Conservation (phyloP, 2,113 vertebrate species). For the Myotis brandtii region DNA sequence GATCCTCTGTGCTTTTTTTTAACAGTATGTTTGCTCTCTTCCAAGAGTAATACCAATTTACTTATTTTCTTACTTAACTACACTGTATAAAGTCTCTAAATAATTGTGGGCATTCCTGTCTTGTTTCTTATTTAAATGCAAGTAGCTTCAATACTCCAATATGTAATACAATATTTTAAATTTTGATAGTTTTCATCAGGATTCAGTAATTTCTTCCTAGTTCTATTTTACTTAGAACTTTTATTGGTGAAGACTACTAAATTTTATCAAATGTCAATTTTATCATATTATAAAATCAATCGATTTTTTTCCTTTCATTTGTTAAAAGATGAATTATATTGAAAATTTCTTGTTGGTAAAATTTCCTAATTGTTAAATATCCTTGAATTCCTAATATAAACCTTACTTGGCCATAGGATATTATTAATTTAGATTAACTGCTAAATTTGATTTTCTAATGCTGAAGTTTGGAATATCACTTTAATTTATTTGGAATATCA, state of each 20-base stretch:
- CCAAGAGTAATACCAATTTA: background rate
- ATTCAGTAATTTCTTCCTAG: background rate
- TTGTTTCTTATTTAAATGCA: constrained; percentile 13
- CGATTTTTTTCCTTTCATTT: background rate
- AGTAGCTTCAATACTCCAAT: background rate
- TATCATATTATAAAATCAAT: background rate
- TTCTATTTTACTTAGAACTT: constrained; percentile 21
- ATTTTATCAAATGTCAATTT: background rate
- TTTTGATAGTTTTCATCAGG: constrained; percentile 6
- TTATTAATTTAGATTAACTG: constrained; percentile 33
- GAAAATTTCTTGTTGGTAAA: background rate
- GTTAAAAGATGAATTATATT: background rate
- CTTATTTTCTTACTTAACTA: background rate
- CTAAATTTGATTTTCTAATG: background rate
- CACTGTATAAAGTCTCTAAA: background rate
- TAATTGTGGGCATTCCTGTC: background rate
- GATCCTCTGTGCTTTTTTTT: background rate
- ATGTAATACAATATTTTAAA: background rate
- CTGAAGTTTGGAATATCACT: background rate
- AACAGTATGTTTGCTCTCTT: background rate
- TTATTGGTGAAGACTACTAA: background rate
- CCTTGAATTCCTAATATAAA: background rate
- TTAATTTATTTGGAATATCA: too few relatives aligned
- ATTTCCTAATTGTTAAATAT: constrained; percentile 28
- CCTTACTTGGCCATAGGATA: background rate